phyloP scores from a whole-genome alignment of 2,888 invertebrate species.

The Limulus polyphemus region DNA sequence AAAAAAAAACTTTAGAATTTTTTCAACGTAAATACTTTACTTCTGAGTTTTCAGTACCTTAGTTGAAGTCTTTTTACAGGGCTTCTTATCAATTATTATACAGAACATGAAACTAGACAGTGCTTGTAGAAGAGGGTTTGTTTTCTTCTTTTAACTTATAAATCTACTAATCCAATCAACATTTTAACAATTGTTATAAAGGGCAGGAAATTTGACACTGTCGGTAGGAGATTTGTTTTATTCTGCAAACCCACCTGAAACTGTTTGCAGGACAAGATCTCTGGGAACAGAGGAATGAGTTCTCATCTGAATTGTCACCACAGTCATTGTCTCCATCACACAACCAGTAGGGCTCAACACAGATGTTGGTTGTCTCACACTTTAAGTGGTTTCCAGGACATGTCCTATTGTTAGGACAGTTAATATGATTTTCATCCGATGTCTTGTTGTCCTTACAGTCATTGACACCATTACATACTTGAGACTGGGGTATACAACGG shows the following conservation, averaged over 20 bases:
- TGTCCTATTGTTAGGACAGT: conserved; percentile 55
- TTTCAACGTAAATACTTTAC: too few species aligned
- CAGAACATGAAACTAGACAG: too few species aligned
- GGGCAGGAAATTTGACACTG: too few species aligned
- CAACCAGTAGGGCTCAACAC: conserved; percentile 93
- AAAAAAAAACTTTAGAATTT: too few species aligned
- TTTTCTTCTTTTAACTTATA: too few species aligned
- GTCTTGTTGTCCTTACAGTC: conserved; percentile 87
- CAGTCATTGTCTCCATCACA: conserved; percentile 78
- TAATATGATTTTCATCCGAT: conserved; percentile 77
- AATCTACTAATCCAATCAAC: too few species aligned
- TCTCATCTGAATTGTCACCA: conserved; percentile 77
- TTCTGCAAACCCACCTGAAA: conserved; percentile 44
- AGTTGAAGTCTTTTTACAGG: too few species aligned
- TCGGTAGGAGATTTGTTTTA: too few species aligned
- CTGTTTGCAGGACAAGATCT: conserved; percentile 81
- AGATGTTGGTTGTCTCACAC: conserved; percentile 87
- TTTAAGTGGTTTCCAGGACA: conserved; percentile 81
- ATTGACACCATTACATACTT: conserved; percentile 81
- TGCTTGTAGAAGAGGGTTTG: too few species aligned
- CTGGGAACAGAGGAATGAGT: conserved; percentile 74
- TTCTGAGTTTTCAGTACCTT: too few species aligned
- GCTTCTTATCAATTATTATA: too few species aligned
- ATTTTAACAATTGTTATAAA: too few species aligned
- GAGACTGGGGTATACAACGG: conserved; percentile 75